Evolutionary conservation across 2,888 invertebrate species (phyloP), one percentile per base, ranked within the genome.

Genomic region (Itoplectis maculator): DNA sequence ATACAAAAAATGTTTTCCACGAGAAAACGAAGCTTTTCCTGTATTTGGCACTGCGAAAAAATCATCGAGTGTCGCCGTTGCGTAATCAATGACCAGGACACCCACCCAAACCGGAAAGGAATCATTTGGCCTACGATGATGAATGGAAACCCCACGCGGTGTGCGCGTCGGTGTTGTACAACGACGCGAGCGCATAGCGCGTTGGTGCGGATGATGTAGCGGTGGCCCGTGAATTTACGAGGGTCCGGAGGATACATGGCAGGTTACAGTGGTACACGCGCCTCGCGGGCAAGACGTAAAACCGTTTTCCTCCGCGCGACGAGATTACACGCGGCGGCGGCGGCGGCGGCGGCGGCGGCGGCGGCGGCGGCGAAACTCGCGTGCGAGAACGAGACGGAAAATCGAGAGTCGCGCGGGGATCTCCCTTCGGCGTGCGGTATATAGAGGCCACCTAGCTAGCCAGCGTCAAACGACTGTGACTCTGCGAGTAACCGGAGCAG

Each of bases 381-480:
- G 49, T 23, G 23, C 29, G 45, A 66, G 18, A 49, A 63, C 37
- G 37, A 51, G 66, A 18, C 35, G 18, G 29, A 65, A 51, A 75
- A 76, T 54, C 54, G 47, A 29, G 68, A 72, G n/a, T n/a, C n/a
- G n/a, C n/a, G n/a, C n/a, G n/a, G n/a, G n/a, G n/a, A n/a, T n/a
- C n/a, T 72, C 20, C 66, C 70, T 75, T 63, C 69, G 79, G 59
- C 45, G 74, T 66, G 49, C 3, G 29, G 35, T 29, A 49, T 70
- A 45, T 56, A 73, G 45, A 59, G 82, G 72, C 82, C 82, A 82
- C 82, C 79, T 37, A 66, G 79, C 72, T 79, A 29, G 82, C n/a
- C n/a, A 72, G 54, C 59, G 75, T 76, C 76, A 80, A 82, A 82
- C 75, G 79, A 79, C 68, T 68, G 70, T 13, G 69, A 74, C 56